These are phyloP conservation scores for Eonycteris spelaea DNA, from an alignment of 2,113 vertebrate species.

Conservation along the genomic window DNA sequence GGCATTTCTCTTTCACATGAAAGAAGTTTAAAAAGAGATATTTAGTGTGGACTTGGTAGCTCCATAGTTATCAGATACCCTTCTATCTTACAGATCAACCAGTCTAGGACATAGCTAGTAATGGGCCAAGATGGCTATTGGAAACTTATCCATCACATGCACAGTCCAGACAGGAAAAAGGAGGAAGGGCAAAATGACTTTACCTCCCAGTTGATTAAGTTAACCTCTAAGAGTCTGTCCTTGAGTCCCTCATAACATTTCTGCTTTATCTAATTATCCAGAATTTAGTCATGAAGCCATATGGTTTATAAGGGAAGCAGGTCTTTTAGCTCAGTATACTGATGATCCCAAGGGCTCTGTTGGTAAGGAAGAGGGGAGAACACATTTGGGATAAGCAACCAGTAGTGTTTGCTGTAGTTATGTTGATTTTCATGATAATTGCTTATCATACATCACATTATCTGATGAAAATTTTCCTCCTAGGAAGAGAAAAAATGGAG, in stretches of 20 bases:
- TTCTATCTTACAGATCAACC: background rate
- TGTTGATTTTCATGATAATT: background rate
- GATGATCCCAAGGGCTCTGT: background rate
- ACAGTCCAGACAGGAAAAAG: background rate
- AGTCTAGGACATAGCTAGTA: background rate
- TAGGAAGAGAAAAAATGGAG: background rate
- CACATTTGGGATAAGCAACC: background rate
- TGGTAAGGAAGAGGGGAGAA: background rate
- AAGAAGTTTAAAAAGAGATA: background rate
- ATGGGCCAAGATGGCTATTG: background rate
- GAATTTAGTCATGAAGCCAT: background rate
- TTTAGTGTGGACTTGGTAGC: background rate
- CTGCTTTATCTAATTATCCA: background rate
- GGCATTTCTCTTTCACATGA: background rate
- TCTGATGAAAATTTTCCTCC: conserved; percentile 2
- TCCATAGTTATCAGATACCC: background rate
- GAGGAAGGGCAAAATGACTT: background rate
- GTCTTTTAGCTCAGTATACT: background rate
- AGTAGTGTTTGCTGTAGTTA: background rate
- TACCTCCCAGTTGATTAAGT: background rate
- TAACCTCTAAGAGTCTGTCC: background rate
- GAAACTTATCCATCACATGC: background rate
- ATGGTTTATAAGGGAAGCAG: background rate
- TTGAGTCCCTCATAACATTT: conserved; percentile 1
- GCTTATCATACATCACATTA: background rate